Base-by-base conservation (phyloP, 1,140 invertebrate species). In the Brachionus sp. region DNA sequence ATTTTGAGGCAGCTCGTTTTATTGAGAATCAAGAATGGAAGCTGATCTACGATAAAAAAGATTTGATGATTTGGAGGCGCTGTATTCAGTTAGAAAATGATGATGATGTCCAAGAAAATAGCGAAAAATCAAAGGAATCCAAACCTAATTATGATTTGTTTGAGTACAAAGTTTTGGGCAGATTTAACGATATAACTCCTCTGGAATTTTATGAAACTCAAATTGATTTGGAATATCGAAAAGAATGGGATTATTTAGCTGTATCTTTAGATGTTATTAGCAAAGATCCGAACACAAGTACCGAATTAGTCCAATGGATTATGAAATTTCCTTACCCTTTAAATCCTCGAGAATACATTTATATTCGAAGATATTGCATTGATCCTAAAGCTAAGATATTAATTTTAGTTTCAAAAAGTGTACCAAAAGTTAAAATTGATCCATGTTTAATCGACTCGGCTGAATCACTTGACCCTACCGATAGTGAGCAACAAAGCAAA, bases 141-240 rank as follows among this genome's bases (percentile, higher is more conserved):
- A 80, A 62, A 42, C 50, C 53, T 6, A 62, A 78, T 16, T 78
- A 80, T 25, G 77, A 80, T 66, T 25, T 80, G 3, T 80, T 39
- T 42, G 77, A 80, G 9, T 80, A 80, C 25, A 80, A 80, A 80
- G 77, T 66, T 39, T 53, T 80, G n/a, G 77, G 77, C 0, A 46
- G 77, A 5, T 62, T 80, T 39, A 66, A 62, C 13, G 77, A 80
- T 37, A 66, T 80, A 42, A 80, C 50, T 2, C 50, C 77, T 42
- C 5, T 80, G 6, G 77, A 80, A 35, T 80, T 80, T 35, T 57
- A 57, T 25, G 29, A 37, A 23, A 80, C 77, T 23, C 77, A 80
- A 80, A 80, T 42, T 19, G 77, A 80, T 13, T 80, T 80, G 39
- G 77, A 80, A 12, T 80, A 62, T 80, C 46, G 77, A 62, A 80